Percentiles rank a stretch among this genome's conserved stretches.
Conservation (phyloP, 2,888 invertebrate genomes). For the Cephus runcator region DNA sequence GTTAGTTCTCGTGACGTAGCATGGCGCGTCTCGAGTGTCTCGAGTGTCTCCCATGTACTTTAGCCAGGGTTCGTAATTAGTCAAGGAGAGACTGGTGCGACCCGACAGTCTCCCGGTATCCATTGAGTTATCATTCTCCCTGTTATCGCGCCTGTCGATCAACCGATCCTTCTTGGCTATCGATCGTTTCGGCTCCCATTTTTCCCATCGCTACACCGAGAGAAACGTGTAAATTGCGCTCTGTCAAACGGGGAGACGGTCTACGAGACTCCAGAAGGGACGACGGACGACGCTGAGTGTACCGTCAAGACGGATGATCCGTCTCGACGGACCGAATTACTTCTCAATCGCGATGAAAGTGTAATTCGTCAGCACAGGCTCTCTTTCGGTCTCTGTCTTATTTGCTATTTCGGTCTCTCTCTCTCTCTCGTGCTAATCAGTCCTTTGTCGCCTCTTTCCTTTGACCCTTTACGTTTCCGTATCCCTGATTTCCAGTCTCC, state of each 20-base stretch:
- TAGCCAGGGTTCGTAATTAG: too few relatives aligned
- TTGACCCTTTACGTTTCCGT: too few relatives aligned
- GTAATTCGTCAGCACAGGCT: slow-evolving; percentile 12
- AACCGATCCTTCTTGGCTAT: background rate
- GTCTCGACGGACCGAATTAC: slow-evolving; percentile 16
- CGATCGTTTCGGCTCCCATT: background rate
- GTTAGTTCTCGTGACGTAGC: too few relatives aligned
- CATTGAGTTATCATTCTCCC: too few relatives aligned
- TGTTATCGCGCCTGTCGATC: too few relatives aligned
- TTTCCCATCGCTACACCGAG: background rate
- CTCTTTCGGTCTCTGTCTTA: background rate
- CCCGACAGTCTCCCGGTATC: too few relatives aligned
- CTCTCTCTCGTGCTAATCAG: background rate
- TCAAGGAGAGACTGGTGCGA: too few relatives aligned
- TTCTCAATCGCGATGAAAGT: slow-evolving; percentile 23
- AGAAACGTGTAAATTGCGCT: slow-evolving; percentile 11
- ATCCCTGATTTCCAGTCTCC: too few relatives aligned
- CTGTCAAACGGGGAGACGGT: slow-evolving; percentile 5
- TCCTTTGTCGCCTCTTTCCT: too few relatives aligned
- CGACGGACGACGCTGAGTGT: background rate
- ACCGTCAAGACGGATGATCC: slow-evolving; percentile 10
- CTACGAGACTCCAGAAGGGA: background rate
- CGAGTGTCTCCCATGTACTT: too few relatives aligned
- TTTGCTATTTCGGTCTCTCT: background rate
- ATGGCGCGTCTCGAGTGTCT: too few relatives aligned